Evolutionary conservation across 2,113 vertebrate genomes (phyloP).

Genomic region (Cyrtonyx montezumae): DNA sequence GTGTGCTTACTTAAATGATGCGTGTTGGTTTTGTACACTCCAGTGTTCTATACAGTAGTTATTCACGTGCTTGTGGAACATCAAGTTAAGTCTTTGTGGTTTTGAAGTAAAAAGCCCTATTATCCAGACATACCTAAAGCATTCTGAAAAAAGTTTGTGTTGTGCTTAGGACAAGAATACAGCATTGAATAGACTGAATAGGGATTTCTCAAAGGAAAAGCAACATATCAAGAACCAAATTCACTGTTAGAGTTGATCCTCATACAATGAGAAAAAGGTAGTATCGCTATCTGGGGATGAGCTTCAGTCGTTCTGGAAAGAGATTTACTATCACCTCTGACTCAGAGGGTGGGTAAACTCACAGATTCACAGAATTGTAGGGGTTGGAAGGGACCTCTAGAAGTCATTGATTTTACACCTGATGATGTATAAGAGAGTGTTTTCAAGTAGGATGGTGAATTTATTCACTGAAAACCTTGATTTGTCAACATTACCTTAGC

Average conservation of each 20-base stretch:
- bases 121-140: background rate
- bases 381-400: too few relatives aligned
- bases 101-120: background rate
- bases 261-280: background rate
- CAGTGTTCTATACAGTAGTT: background rate
- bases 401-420: background rate
- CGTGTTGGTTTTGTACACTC: background rate
- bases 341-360: background rate
- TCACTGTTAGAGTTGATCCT: background rate
- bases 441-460: background rate
- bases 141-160: background rate
- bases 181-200: background rate
- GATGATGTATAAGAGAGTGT: background rate
- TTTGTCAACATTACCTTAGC: background rate
- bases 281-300: background rate
- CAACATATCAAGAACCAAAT: background rate
- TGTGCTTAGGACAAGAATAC: background rate
- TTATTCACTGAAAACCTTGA: background rate
- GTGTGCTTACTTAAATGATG: background rate
- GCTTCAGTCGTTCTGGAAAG: background rate
- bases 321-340: background rate
- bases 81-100: background rate
- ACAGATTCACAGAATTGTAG: too few relatives aligned
- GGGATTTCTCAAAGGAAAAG: background rate
- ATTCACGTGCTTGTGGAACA: background rate